Evolutionary conservation across 2,888 invertebrate species (phyloP), one percentile per base, ranked within the genome.

Genomic region (Azorinus chamasolen): DNA sequence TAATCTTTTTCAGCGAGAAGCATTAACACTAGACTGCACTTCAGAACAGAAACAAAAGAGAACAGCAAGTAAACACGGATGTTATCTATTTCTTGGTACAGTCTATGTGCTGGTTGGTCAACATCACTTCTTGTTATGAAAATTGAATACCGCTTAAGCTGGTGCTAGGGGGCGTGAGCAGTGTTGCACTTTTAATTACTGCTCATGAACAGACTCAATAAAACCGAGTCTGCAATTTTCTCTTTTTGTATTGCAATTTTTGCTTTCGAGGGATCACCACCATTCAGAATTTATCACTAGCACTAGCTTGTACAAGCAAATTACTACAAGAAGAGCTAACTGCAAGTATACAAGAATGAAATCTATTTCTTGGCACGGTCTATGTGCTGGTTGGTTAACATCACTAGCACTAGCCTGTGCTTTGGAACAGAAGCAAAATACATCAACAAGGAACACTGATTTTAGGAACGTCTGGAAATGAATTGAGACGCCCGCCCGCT

Each of bases 361-460:
- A 27, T 16, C 32, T 32, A 32, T 25, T 53, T 53, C 53, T 53
- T 53, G 53, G 25, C 27, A 53, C 53, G 27, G 22, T 16, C 14
- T 62, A 2, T 37, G 62, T 62, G 22, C 62, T 53, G 32, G 53
- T 63, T 25, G 27, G 27, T 16, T 24, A n/a, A n/a, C 3, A 22
- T 32, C 32, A 55, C 55, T 55, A 65, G 55, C 54, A 43, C 45
- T 46, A 59, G 25, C 61, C 61, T 61, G 61, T 48, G 61, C 61
- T 32, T 48, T 22, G 61, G 25, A 43, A 22, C 41, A 45, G 24
- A 24, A 25, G 24, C 58, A 25, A 3, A 43, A 14, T 24, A 4
- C 43, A 43, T 10, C 58, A 41, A 5, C 22, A 6, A 22, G 22
- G 4, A 20, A 43, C 18, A 12, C 25, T 22, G n/a, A 16, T 5